These are phyloP conservation scores for Ochropacha duplaris DNA, from an alignment of 2,888 invertebrate genomes.

Conservation along the genomic window DNA sequence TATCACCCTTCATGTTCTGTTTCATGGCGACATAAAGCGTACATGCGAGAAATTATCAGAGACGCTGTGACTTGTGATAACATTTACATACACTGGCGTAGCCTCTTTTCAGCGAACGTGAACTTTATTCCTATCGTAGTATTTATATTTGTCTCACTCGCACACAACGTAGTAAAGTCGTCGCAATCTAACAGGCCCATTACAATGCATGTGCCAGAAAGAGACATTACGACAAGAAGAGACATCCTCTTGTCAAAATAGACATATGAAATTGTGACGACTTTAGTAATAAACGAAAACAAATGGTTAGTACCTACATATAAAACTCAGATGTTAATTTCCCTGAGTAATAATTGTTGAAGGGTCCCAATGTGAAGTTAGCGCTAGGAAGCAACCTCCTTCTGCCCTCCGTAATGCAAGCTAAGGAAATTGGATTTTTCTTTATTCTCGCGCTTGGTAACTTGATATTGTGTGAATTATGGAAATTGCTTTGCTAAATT, in stretches of 20 bases:
- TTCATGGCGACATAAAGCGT: slow-evolving; percentile 1
- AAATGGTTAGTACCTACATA: background rate
- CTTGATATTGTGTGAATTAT: slow-evolving; percentile 82
- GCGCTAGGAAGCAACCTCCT: slow-evolving; percentile 37
- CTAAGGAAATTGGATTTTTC: slow-evolving; percentile 80
- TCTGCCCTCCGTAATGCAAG: slow-evolving; percentile 69
- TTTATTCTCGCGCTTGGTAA: slow-evolving; percentile 70
- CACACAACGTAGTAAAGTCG: background rate
- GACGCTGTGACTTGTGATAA: background rate
- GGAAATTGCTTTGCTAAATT: slow-evolving; percentile 78
- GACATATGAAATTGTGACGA: no score
- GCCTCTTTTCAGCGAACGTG: background rate
- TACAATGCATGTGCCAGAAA: no score
- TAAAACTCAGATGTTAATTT: background rate
- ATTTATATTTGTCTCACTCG: background rate
- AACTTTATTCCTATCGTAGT: background rate
- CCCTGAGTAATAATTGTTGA: background rate
- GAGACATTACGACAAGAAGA: no score
- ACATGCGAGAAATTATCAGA: background rate
- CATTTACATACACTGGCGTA: background rate
- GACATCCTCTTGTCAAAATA: no score
- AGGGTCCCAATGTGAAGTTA: slow-evolving; percentile 47
- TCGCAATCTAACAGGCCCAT: no score
- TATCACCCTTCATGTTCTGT: background rate
- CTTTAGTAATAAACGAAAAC: background rate